Base-by-base conservation (phyloP, 1,140 invertebrate genomes). In the Phocides pigmalion region DNA sequence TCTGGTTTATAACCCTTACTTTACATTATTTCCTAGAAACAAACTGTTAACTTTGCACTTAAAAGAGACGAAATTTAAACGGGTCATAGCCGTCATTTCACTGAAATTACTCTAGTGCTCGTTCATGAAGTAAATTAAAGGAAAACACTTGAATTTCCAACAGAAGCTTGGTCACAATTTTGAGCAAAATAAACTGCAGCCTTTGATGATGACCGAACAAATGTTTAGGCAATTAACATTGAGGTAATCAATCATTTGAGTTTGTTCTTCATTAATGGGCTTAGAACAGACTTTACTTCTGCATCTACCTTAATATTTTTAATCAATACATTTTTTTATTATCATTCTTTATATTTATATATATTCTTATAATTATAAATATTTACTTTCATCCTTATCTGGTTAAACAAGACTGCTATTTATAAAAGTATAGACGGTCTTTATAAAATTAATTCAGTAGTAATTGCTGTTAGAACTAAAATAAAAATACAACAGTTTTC, bases 191-290 rank as follows among this genome's bases (percentile, higher is more conserved):
- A 74, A 79, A 76, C 67, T 72, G 67, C 66, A 32, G 69, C 66
- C 64, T 56, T 70, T 74, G 47, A 47, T 61, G 62, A 62, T 73
- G 65, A 76, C 74, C 64, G 51, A 67, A 74, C 72, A 81, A 86
- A 84, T 79, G 81, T 86, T 82, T 79, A 72, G 58, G 76, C 75
- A 79, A 84, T 77, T 82, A 74, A 81, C 72, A 72, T 63, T 63
- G 70, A 62, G 67, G 49, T 76, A 71, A 89, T 86, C 83, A 77
- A 86, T 87, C 84, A 84, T 79, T 81, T 76, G 63, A 66, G 76
- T 78, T 82, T 83, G 66, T 72, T 58, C 58, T 64, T 64, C 61
- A 25, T 49, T 35, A 39, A 56, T 70, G 64, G 42, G 54, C 62
- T 59, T 62, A 62, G 46, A 32, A 67, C 61, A 41, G 62, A 46